phyloP scores from a whole-genome alignment of 2,113 vertebrate genomes.

The Calyptomena viridis region DNA sequence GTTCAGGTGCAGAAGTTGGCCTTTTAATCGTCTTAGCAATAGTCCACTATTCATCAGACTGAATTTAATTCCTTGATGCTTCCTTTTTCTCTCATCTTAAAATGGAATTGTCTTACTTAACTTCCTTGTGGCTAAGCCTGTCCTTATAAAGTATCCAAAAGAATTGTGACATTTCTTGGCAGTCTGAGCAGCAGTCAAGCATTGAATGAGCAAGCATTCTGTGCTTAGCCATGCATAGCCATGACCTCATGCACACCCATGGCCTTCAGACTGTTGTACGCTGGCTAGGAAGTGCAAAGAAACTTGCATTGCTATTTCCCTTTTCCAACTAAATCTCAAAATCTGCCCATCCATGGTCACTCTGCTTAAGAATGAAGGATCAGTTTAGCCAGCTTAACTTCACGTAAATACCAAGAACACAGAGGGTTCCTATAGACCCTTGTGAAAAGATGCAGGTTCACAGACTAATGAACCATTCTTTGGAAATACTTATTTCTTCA shows the following conservation, averaged over 20 bases:
- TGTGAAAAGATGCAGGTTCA: background rate
- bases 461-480: background rate
- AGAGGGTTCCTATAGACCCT: background rate
- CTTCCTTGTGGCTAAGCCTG: slow-evolving; percentile 11
- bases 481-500: background rate
- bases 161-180: slow-evolving; percentile 7
- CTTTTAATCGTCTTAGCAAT: background rate
- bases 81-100: background rate
- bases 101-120: background rate
- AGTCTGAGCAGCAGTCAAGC: background rate
- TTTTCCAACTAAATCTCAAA: background rate
- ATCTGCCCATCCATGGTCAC: background rate
- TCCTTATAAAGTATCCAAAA: background rate
- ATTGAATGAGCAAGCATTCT: background rate
- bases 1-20: background rate
- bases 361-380: background rate
- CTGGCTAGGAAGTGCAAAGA: background rate
- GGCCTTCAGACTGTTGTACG: background rate
- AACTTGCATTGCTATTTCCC: background rate
- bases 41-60: background rate
- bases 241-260: background rate
- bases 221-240: slow-evolving; percentile 2
- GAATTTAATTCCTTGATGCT: background rate
- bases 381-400: background rate
- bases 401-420: background rate